These are phyloP conservation scores for Tenrec ecaudatus DNA, from an alignment of 2,113 vertebrate species.

Conservation along the genomic window DNA sequence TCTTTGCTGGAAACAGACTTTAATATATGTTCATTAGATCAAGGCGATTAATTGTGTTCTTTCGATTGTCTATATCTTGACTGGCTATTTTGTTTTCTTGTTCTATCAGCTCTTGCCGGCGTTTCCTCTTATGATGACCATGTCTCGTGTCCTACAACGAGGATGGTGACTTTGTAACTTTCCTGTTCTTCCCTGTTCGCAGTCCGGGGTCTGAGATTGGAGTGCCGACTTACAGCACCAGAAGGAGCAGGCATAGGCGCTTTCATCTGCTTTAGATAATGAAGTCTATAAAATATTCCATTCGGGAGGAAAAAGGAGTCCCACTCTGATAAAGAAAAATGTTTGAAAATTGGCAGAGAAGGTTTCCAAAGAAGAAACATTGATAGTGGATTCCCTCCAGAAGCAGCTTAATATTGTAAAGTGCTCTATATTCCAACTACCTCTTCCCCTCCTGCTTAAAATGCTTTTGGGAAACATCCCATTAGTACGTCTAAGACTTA, in stretches of 20 bases:
- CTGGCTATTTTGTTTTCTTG: not conserved
- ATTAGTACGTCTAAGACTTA: not conserved
- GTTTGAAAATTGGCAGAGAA: not conserved
- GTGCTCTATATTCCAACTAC: rapidly evolving
- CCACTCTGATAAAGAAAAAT: not conserved
- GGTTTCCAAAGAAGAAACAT: not conserved
- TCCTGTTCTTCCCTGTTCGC: not conserved
- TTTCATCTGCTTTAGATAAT: not conserved
- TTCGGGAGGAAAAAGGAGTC: rapidly evolving
- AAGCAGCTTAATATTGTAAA: not conserved
- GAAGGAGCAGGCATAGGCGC: not conserved
- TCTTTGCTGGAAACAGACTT: not conserved
- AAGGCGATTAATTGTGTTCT: not conserved
- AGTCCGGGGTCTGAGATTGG: not conserved
- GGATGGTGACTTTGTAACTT: not conserved
- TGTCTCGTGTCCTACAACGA: too few relatives aligned
- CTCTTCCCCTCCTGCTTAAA: not conserved
- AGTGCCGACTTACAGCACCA: not conserved
- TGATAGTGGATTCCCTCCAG: not conserved
- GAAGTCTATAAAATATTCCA: not conserved
- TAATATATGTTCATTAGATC: not conserved
- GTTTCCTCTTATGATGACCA: not conserved
- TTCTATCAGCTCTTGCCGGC: not conserved
- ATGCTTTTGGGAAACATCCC: not conserved
- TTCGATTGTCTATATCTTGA: not conserved